phyloP scores from a whole-genome alignment of 2,113 vertebrate genomes.

The Eulemur rufifrons region DNA sequence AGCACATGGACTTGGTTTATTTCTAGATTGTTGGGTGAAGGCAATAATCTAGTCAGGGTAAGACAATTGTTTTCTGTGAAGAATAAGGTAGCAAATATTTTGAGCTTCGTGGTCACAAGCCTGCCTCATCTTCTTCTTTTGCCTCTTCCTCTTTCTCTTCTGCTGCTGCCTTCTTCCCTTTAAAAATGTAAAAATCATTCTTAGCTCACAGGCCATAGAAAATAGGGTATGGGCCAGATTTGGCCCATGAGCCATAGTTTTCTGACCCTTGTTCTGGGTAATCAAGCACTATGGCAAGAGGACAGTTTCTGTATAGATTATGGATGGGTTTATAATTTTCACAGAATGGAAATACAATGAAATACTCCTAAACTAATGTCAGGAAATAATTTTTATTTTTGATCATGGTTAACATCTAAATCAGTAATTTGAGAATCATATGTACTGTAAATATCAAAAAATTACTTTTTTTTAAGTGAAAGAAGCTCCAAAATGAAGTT shows the following conservation, averaged over 20 bases:
- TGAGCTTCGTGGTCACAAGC: not conserved
- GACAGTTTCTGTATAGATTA: not conserved
- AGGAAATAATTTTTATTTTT: slow-evolving; percentile 13
- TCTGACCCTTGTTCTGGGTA: not conserved
- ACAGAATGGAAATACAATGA: not conserved
- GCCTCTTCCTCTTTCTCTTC: not conserved
- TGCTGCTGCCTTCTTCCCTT: not conserved
- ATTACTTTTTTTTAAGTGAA: not conserved
- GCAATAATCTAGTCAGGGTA: not conserved
- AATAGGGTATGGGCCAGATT: not conserved
- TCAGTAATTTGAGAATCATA: not conserved
- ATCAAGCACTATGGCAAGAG: not conserved
- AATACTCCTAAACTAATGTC: not conserved
- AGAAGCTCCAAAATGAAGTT: not conserved
- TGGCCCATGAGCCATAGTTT: not conserved
- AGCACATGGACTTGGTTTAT: not conserved
- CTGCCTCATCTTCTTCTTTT: not conserved
- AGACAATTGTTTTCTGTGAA: not conserved
- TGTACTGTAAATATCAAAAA: not conserved
- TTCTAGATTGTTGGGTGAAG: not conserved
- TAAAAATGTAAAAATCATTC: not conserved
- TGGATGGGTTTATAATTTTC: not conserved
- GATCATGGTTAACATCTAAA: not conserved
- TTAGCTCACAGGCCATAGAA: not conserved
- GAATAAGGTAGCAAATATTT: not conserved